Evolutionary conservation across 2,113 vertebrate species (phyloP).

Genomic region (Bombycilla garrulus): DNA sequence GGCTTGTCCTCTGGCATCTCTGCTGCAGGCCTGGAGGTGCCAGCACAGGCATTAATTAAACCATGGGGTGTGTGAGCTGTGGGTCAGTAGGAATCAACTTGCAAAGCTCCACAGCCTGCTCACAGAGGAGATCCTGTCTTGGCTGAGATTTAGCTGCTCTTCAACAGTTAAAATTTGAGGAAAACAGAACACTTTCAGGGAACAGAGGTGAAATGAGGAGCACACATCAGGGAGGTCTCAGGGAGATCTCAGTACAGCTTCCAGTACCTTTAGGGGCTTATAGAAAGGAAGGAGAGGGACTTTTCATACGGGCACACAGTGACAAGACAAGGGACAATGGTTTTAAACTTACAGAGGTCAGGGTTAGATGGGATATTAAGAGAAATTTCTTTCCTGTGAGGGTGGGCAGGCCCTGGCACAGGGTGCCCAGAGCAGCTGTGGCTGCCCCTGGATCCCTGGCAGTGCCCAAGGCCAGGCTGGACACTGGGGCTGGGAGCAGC

Average conservation of each 20-base stretch:
- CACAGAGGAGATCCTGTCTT: neutral
- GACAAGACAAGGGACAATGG: neutral
- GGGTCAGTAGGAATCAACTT: neutral
- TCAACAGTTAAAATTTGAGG: neutral
- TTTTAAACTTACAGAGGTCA: neutral
- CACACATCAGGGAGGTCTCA: neutral
- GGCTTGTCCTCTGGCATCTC: neutral
- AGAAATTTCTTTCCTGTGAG: fast-evolving
- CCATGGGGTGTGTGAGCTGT: neutral
- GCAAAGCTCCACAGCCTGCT: neutral
- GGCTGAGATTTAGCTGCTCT: neutral
- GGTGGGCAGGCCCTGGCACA: neutral
- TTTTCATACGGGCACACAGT: neutral
- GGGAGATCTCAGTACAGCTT: neutral
- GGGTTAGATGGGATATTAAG: neutral
- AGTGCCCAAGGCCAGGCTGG: neutral
- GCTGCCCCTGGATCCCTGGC: neutral
- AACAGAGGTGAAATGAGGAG: neutral
- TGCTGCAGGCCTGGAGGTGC: neutral
- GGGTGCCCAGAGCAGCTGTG: neutral
- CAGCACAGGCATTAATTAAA: neutral
- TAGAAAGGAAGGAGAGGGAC: neutral
- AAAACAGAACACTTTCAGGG: neutral
- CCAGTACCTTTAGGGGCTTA: neutral
- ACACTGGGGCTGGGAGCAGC: neutral